Evolutionary conservation across 2,113 vertebrate species (phyloP).

Genomic region (Scopus umbretta): DNA sequence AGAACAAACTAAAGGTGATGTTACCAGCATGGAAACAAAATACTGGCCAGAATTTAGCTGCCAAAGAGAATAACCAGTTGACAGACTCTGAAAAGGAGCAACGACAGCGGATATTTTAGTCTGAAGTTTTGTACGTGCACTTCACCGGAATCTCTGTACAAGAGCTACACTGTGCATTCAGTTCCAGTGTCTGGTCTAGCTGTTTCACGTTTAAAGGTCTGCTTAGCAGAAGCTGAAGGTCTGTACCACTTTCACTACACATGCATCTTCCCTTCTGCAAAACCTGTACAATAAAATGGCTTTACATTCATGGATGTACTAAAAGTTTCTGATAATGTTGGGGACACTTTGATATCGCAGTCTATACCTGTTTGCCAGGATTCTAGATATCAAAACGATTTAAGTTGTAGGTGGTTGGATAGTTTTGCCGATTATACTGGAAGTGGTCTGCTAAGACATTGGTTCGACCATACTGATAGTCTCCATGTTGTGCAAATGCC

Average conservation of each 20-base stretch:
- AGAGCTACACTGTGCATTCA: not conserved
- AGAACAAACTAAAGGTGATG: not conserved
- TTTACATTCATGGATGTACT: slow-evolving; percentile 34
- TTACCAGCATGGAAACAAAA: not conserved
- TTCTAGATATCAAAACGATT: slow-evolving; percentile 88
- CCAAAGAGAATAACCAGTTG: not conserved
- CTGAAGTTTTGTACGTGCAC: not conserved
- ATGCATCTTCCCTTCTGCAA: not conserved
- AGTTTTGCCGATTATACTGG: slow-evolving; percentile 84
- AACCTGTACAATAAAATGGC: not conserved
- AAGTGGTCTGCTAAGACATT: slow-evolving; percentile 85
- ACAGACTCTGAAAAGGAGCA: not conserved
- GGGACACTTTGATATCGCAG: not conserved
- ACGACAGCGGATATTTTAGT: not conserved
- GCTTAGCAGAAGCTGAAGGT: not conserved
- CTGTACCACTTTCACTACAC: not conserved
- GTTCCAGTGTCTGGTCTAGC: not conserved
- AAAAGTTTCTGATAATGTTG: slow-evolving; percentile 17
- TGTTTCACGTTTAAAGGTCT: not conserved
- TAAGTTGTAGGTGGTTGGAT: slow-evolving; percentile 72
- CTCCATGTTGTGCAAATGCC: slow-evolving; percentile 73
- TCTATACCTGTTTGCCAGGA: not conserved
- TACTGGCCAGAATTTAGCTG: slow-evolving; percentile 43
- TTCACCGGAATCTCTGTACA: not conserved
- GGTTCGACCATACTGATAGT: slow-evolving; percentile 80